These are phyloP conservation scores for Tiliacea citrago DNA, from an alignment of 2,888 invertebrate genomes.

Conservation along the genomic window DNA sequence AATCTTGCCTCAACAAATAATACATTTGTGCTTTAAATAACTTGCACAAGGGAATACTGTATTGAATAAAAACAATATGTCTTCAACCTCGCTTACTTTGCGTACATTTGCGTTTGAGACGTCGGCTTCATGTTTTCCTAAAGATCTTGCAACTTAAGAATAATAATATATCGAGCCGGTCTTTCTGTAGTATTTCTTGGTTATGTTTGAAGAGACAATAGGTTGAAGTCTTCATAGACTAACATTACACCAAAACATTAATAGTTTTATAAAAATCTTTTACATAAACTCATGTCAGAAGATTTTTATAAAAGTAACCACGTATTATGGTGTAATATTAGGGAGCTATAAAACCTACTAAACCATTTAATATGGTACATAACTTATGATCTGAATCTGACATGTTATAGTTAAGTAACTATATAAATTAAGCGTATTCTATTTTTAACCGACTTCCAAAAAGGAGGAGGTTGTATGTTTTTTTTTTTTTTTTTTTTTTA, in stretches of 20 bases:
- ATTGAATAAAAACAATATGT: slow-evolving; percentile 59
- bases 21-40: slow-evolving; percentile 68
- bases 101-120: slow-evolving; percentile 29
- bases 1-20: slow-evolving; percentile 67
- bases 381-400: not conserved
- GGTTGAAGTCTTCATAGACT: not conserved
- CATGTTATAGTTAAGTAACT: not conserved
- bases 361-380: not conserved
- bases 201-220: slow-evolving; percentile 1
- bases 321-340: not conserved
- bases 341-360: not conserved
- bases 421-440: not conserved
- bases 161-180: slow-evolving; percentile 30
- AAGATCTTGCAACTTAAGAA: slow-evolving; percentile 31
- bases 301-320: not conserved
- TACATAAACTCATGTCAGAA: not conserved
- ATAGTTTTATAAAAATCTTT: not conserved
- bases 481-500: no score
- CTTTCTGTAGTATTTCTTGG: slow-evolving; percentile 4
- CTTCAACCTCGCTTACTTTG: slow-evolving; percentile 13
- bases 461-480: no score
- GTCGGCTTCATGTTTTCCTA: slow-evolving; percentile 19
- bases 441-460: no score
- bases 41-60: slow-evolving; percentile 58
- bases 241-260: not conserved